Percentiles rank a stretch among this genome's conserved stretches.
Conservation (phyloP, 2,113 vertebrate genomes). For the Thermophis baileyi region DNA sequence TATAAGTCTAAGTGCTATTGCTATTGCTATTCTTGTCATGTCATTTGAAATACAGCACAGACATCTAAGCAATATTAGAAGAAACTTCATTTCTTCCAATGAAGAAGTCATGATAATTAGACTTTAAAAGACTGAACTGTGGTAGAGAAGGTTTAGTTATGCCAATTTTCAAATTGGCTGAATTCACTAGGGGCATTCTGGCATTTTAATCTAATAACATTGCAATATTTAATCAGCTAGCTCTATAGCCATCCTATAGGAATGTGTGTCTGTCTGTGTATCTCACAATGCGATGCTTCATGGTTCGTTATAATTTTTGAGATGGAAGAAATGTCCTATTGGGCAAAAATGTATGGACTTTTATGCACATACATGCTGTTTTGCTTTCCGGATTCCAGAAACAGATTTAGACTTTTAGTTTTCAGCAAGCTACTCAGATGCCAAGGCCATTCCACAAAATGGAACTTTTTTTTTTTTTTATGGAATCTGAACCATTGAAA, state of each 20-base stretch:
- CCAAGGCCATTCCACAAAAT: conserved; percentile 30
- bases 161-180: not conserved
- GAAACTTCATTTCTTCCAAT: not conserved
- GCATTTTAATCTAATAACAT: not conserved
- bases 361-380: not conserved
- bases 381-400: not conserved
- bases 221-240: not conserved
- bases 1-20: no score
- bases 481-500: conserved; percentile 27
- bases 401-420: conserved; percentile 36
- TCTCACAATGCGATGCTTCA: conserved; percentile 21
- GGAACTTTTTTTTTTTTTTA: not conserved
- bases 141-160: not conserved
- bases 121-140: not conserved
- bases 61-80: not conserved
- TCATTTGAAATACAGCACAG: not conserved
- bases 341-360: conserved; percentile 9
- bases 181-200: not conserved
- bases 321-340: not conserved
- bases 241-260: not conserved
- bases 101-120: not conserved
- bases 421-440: conserved; percentile 22
- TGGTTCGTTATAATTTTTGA: conserved; percentile 22
- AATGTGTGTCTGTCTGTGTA: not conserved
- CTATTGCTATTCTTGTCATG: not conserved